Conservation (phyloP, 2,888 invertebrate species). For the Tyria jacobaeae region DNA sequence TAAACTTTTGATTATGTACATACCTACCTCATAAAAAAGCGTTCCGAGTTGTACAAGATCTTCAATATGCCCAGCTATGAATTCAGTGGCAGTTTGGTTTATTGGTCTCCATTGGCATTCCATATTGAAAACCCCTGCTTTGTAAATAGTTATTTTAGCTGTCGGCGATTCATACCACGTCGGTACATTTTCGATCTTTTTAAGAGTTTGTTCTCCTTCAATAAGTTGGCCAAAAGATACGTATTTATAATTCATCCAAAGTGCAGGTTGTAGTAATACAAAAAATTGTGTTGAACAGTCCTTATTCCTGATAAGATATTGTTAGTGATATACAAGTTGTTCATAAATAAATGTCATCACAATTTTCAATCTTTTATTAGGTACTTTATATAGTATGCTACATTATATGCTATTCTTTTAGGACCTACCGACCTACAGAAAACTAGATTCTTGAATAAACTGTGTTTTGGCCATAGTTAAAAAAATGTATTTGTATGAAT, state of each 20-base stretch:
- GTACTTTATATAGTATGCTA: no score
- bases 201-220: conserved; percentile 88
- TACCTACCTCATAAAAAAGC: conserved; percentile 63
- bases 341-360: no score
- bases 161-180: conserved; percentile 88
- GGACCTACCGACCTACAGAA: no score
- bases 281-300: conserved; percentile 91
- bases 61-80: conserved; percentile 72
- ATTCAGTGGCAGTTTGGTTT: conserved; percentile 67
- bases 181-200: conserved; percentile 86
- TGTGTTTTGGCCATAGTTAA: no score
- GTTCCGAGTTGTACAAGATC: conserved; percentile 65
- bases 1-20: no score
- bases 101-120: conserved; percentile 70
- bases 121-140: conserved; percentile 70
- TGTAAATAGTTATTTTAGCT: conserved; percentile 59
- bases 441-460: background rate
- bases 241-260: conserved; percentile 91
- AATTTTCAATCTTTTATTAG: no score
- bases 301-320: conserved; percentile 74
- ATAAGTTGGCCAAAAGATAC: conserved; percentile 91
- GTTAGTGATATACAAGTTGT: background rate
- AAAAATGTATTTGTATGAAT: background rate
- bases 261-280: conserved; percentile 88
- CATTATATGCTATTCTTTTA: no score